Evolutionary conservation across 2,113 vertebrate species (phyloP), one percentile per base, ranked within the genome.

Genomic region (Syrrhaptes paradoxus): DNA sequence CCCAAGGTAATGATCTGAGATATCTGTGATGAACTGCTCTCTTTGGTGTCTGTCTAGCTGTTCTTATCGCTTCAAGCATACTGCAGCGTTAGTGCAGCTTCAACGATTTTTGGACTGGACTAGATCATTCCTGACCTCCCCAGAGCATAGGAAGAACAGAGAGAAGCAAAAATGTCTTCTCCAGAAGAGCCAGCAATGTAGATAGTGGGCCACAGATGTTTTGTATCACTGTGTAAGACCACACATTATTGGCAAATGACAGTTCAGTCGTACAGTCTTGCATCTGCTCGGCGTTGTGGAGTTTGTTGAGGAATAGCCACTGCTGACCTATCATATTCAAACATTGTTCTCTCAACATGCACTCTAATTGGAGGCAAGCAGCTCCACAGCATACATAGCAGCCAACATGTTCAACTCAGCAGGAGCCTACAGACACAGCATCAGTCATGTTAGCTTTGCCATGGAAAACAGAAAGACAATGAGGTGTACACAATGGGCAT

Each of bases 11-110:
- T 16, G 7, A 58, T 36, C 5, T 19, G 65, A 52, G 26, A 54
- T 1, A 68, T 8, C 1, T 12, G 4, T 1, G 6, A n/a, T 14
- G 16, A 77, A 10, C 24, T 54, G 9, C 8, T 4, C 5, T 57
- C 10, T 32, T 52, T 45, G 26, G 8, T 52, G 4, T 59, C 10
- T 29, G 17, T 55, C 26, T 73, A 34, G 1, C 29, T 55, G 49
- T 67, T 11, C 3, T 34, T 38, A 13, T 34, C 0, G 1, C 10
- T 62, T 66, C 62, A 54, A 21, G 19, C 43, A 6, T 41, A 18
- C 22, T 70, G 28, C 19, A 54, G 58, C 10, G 31, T 16, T 36
- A 36, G 7, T 16, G 19, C 9, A 70, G 4, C 10, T 80, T 77
- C 65, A 36, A 5, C 1, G 0, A 1, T 54, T 90, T 80, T 80